Conservation (phyloP, 2,888 invertebrate genomes). For the Rotaria macrura region DNA sequence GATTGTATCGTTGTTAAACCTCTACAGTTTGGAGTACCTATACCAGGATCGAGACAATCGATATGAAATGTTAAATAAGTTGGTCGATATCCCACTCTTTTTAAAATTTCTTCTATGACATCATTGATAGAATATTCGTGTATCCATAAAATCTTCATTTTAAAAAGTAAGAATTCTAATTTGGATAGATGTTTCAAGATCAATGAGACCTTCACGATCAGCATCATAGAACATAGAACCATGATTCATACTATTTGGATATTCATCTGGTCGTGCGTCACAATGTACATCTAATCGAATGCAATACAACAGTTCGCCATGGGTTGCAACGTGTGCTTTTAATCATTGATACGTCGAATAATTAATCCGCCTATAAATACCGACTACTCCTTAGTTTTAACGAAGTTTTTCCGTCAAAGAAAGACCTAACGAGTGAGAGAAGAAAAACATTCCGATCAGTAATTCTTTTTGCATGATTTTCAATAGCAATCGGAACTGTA, state of each 20-base stretch:
- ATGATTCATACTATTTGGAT: too few species aligned
- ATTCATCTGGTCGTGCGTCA: not conserved
- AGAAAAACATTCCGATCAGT: not conserved
- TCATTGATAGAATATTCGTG: too few species aligned
- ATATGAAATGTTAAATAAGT: slow-evolving; percentile 86
- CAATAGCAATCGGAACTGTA: not conserved
- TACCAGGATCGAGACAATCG: slow-evolving; percentile 77
- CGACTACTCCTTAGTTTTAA: too few species aligned
- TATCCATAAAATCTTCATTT: slow-evolving; percentile 6
- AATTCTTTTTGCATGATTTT: too few species aligned
- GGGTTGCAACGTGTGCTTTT: not conserved
- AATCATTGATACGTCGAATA: not conserved
- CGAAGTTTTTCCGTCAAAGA: too few species aligned
- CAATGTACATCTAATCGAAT: not conserved
- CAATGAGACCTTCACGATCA: not conserved
- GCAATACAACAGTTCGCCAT: not conserved
- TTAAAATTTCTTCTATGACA: not conserved
- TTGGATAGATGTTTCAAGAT: not conserved
- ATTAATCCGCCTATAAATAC: not conserved
- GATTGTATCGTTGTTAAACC: slow-evolving; percentile 49
- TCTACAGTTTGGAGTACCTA: slow-evolving; percentile 76
- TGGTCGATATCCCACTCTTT: slow-evolving; percentile 34
- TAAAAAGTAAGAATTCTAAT: not conserved
- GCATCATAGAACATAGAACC: not conserved
- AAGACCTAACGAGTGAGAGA: not conserved